These are phyloP conservation scores for Aricia agestis DNA, from an alignment of 1,140 invertebrate species.

Conservation along the genomic window DNA sequence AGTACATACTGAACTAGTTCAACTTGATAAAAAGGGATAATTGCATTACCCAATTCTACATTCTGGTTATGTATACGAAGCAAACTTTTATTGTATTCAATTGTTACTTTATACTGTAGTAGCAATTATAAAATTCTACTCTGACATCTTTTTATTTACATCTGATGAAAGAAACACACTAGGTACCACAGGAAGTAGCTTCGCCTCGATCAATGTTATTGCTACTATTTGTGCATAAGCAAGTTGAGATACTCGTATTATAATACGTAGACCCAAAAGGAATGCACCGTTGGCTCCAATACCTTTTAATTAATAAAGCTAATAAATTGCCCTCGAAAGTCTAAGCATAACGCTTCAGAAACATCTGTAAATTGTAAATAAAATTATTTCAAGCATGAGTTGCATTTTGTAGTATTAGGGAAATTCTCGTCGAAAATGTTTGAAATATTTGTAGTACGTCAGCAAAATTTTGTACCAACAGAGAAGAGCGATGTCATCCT, in stretches of 20 bases:
- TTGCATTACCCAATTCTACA: background rate
- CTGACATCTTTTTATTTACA: no score
- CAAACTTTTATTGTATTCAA: no score
- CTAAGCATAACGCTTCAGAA: background rate
- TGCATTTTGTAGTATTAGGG: background rate
- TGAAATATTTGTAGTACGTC: background rate
- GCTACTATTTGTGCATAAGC: no score
- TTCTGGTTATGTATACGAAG: no score
- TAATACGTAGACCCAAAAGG: background rate
- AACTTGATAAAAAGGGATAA: background rate
- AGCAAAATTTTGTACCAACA: background rate
- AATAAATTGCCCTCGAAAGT: constrained; percentile 3
- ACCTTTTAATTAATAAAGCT: constrained; percentile 11
- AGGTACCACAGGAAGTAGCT: no score
- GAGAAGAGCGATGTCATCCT: background rate
- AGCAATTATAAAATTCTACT: no score
- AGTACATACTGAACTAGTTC: constrained; percentile 1
- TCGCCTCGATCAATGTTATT: no score
- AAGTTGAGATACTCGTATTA: no score
- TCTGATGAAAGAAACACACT: no score
- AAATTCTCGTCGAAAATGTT: constrained; percentile 1
- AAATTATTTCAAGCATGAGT: constrained; percentile 2
- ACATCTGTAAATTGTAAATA: constrained; percentile 5
- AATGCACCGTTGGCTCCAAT: background rate
- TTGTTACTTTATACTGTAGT: no score